These are phyloP conservation scores for Motacilla tschutschensis DNA, from an alignment of 2,113 vertebrate genomes.

Conservation along the genomic window DNA sequence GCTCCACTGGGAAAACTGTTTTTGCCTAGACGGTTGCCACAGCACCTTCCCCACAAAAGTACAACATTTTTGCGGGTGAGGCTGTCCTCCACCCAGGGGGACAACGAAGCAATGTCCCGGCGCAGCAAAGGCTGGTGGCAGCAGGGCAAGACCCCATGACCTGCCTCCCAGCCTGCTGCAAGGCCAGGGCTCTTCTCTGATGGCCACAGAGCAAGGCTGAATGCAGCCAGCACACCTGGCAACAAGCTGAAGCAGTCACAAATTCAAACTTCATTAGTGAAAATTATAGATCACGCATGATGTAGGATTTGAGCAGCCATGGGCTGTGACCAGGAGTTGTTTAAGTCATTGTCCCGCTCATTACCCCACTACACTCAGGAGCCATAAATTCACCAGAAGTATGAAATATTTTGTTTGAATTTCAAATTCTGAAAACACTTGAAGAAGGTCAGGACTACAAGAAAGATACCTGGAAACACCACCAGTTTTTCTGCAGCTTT, in stretches of 20 bases:
- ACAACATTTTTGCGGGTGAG: rapidly evolving
- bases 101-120: rapidly evolving
- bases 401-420: background rate
- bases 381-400: background rate
- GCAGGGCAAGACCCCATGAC: background rate
- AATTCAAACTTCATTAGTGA: background rate
- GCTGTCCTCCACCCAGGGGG: rapidly evolving
- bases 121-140: background rate
- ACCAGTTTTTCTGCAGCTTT: background rate
- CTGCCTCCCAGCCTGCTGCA: background rate
- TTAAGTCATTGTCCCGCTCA: background rate
- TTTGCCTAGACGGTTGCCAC: background rate
- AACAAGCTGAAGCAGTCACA: background rate
- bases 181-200: background rate
- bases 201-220: background rate
- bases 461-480: background rate
- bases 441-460: background rate
- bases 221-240: background rate
- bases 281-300: background rate
- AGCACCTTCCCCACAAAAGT: rapidly evolving
- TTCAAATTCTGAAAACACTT: background rate
- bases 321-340: background rate
- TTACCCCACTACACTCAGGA: background rate
- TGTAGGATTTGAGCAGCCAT: background rate
- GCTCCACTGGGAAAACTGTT: background rate